Evolutionary conservation across 2,113 vertebrate species (phyloP).

Genomic region (Odocoileus virginianus): DNA sequence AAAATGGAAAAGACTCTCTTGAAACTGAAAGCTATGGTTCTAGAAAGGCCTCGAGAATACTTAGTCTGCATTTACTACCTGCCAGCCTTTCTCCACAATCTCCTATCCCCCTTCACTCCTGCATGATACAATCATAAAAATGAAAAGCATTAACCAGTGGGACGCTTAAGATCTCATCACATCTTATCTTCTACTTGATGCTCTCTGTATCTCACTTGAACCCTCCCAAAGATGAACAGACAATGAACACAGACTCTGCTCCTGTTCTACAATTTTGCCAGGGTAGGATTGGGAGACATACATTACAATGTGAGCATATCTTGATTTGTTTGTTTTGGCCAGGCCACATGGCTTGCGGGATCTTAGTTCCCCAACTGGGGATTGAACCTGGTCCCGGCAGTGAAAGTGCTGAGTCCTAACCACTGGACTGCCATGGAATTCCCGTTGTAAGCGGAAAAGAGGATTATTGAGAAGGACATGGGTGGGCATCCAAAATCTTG

Average conservation of each 20-base stretch:
- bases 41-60: not conserved
- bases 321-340: not conserved
- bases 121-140: not conserved
- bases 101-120: not conserved
- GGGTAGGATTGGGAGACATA: not conserved
- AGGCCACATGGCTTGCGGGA: fast-evolving
- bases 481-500: not conserved
- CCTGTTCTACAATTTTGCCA: not conserved
- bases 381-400: not conserved
- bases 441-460: not conserved
- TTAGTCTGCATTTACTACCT: too few relatives aligned
- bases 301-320: not conserved
- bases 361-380: fast-evolving
- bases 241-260: not conserved
- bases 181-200: not conserved
- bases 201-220: not conserved
- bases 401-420: not conserved
- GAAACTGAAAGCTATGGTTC: not conserved
- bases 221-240: not conserved
- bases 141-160: not conserved
- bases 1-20: not conserved
- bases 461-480: not conserved
- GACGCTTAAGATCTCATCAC: not conserved
- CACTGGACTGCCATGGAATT: not conserved
- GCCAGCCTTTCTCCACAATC: not conserved